Base-by-base conservation (phyloP, 2,113 vertebrate genomes). In the Chrysochloris asiatica region DNA sequence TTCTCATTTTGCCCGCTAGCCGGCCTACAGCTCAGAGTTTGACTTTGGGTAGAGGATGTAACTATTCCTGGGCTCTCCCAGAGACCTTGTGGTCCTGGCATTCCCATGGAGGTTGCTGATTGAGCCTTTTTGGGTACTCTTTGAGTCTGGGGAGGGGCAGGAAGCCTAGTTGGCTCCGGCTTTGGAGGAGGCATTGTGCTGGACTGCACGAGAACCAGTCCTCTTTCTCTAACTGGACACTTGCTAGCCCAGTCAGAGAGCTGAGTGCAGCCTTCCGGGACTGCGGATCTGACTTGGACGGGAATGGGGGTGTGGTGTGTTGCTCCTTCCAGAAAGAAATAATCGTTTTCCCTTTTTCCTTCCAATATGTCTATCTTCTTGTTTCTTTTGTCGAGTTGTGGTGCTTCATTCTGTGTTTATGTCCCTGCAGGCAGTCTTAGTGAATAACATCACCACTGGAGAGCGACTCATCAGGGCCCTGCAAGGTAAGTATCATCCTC, bases 401-500 rank as follows among this genome's bases (percentile, higher is more conserved):
- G 11, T 17, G 33, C 76, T 82, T 95, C 67, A 96, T 41, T 36
- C 50, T 13, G 41, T n/a, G 11, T 56, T 52, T 96, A 0, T 92
- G 45, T 94, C 73, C 54, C 61, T 73, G 77, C 90, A 97, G 96
- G 95, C 96, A 0, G n/a, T 73, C 22, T 89, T 97, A 22, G 90
- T 97, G 90, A 95, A 84, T 81, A 97, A 97, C 0, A 97, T 97
- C 95, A 97, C 96, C 38, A 52, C 80, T 0, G 6, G 94, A 0
- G 94, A 97, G 83, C 90, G 33, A 69, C 80, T 97, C 67, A 95
- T 96, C 94, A 77, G 92, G 86, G 91, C 86, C 19, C 84, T 97
- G 72, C 94, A 96, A 92, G 95, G 96, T 97, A 82, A 95, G 95
- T 28, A n/a, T n/a, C n/a, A n/a, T n/a, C n/a, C n/a, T n/a, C n/a